phyloP scores from a whole-genome alignment of 2,113 vertebrate genomes.

The Myiopsitta monachus region DNA sequence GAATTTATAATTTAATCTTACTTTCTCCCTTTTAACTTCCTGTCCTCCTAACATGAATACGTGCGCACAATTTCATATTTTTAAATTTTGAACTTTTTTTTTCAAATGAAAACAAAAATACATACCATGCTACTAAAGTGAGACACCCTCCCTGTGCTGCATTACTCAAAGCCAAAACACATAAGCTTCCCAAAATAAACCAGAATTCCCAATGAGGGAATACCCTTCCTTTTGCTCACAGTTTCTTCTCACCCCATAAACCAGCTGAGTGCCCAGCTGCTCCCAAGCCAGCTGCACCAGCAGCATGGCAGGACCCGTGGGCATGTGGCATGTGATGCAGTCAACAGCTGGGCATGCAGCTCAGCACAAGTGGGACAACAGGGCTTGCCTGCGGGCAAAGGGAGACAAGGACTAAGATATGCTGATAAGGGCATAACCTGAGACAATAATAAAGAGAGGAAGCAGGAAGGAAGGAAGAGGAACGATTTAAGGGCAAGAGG shows the following conservation, averaged over 20 bases:
- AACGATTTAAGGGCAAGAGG: background rate
- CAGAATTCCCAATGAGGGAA: background rate
- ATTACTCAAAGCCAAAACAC: background rate
- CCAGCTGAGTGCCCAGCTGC: background rate
- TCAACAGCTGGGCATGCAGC: background rate
- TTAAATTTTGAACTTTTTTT: background rate
- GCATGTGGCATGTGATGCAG: background rate
- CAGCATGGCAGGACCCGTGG: background rate
- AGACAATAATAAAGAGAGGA: background rate
- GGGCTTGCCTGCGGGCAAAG: background rate
- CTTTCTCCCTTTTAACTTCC: background rate
- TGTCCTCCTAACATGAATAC: accelerated
- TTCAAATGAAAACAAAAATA: background rate
- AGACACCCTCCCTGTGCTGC: background rate
- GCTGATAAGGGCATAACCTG: background rate
- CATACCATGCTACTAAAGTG: background rate
- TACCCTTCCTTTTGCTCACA: background rate
- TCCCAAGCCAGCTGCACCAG: background rate
- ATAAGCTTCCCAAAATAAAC: background rate
- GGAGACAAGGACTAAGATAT: accelerated
- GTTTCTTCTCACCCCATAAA: background rate
- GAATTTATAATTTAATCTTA: background rate
- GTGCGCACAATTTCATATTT: background rate
- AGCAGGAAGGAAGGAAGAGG: background rate
- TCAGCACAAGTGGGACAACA: background rate